Base-by-base conservation (phyloP, 2,797 vertebrate species). In the Acanthornis magna region DNA sequence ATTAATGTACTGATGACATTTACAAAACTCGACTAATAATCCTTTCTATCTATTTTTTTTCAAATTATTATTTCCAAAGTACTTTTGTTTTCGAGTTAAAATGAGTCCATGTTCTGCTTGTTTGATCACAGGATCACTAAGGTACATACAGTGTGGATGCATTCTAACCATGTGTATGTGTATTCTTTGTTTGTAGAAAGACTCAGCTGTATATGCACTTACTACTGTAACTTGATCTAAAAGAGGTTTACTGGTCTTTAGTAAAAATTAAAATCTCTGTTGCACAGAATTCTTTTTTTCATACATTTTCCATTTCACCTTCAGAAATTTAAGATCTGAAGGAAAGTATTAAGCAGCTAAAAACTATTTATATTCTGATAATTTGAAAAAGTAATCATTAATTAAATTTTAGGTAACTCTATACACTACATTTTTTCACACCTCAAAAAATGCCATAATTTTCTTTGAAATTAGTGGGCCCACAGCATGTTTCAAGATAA, bases 31-130 rank as follows among this genome's bases (percentile, higher is more conserved):
- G 22, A 65, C 4, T 27, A 79, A 27, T 40, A 84, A 26, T 8
- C 2, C 30, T 53, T 40, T 68, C 4, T 45, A 32, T 34, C 18
- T 77, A n/a, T 25, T 3, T 10, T 18, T 55, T 68, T 61, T 68
- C 13, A 13, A 19, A 45, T 17, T 1, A 14, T 82, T 25, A 10
- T 90, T 83, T 70, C 54, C 7, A 29, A 75, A 75, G 20, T 25
- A 47, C 2, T 21, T 85, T 62, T 53, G 5, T 65, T 83, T 76
- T 34, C 8, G 70, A 62, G 3, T 21, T 77, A 42, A 88, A 61
- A 53, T 27, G 4, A 60, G 10, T 16, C 27, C 3, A 25, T 17
- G 2, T 38, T 85, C 51, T 87, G 3, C 11, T 60, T 1, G 0
- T 71, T 67, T 71, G 3, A 13, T 65, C 22, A 18, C 5, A 54